These are phyloP conservation scores for Squalus acanthias DNA, from an alignment of 2,797 vertebrate genomes.

Conservation along the genomic window DNA sequence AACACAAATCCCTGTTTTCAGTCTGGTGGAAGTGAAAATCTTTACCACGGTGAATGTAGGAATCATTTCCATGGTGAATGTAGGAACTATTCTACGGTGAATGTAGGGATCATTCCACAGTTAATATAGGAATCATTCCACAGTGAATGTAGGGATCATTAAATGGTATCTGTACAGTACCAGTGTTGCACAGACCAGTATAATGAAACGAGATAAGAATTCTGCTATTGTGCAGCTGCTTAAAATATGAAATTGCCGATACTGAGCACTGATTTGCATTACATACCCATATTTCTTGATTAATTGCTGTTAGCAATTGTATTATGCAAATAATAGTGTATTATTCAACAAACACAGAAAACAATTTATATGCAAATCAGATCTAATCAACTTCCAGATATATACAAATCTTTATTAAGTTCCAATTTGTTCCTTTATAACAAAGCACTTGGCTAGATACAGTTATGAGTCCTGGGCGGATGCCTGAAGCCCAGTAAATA, in stretches of 20 bases:
- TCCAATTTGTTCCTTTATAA: neutral
- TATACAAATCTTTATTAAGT: conserved; percentile 17
- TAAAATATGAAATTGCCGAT: neutral
- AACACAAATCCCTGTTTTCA: neutral
- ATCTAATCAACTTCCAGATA: neutral
- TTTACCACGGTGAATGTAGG: neutral
- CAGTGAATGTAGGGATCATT: too few species aligned
- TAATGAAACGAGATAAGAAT: neutral
- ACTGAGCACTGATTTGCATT: neutral
- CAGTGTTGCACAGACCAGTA: too few species aligned
- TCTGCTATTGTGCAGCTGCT: neutral
- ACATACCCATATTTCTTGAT: conserved; percentile 4
- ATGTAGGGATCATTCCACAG: neutral
- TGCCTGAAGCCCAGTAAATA: neutral
- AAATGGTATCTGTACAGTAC: too few species aligned
- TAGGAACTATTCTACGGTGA: neutral
- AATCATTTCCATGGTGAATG: neutral
- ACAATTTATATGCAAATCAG: conserved; percentile 33
- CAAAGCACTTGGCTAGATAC: neutral
- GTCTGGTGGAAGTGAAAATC: neutral
- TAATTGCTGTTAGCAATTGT: neutral
- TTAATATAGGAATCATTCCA: neutral
- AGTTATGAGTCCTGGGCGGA: neutral
- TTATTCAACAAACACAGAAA: neutral
- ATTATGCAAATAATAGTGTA: neutral